These are phyloP conservation scores for Empis livida DNA, from an alignment of 2,888 invertebrate genomes.

Conservation along the genomic window DNA sequence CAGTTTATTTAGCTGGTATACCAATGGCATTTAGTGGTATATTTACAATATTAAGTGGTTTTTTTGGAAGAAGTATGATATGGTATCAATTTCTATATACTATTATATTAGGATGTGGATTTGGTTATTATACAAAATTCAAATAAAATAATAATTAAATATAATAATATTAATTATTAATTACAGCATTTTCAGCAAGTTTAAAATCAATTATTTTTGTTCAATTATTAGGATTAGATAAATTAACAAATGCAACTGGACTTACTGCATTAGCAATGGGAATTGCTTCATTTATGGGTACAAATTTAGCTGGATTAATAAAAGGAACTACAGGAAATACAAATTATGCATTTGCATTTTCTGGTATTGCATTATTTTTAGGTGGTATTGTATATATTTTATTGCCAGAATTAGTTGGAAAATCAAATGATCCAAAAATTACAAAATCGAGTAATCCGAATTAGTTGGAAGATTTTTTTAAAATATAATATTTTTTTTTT, in stretches of 20 bases:
- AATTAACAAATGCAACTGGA: conserved; percentile 68
- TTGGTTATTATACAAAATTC: conserved; percentile 20
- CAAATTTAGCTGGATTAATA: conserved; percentile 30
- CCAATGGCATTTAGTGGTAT: conserved; percentile 35
- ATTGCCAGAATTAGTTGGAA: background rate
- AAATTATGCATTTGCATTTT: conserved; percentile 20
- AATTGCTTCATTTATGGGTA: conserved; percentile 53
- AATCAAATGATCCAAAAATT: too few relatives aligned
- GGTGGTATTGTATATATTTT: conserved; percentile 16
- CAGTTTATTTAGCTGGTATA: conserved; percentile 21
- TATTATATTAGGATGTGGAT: conserved; percentile 22
- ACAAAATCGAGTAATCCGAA: conserved; percentile 19
- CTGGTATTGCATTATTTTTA: conserved; percentile 22
- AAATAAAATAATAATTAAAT: background rate
- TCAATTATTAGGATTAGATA: conserved; percentile 65
- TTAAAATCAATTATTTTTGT: conserved; percentile 21
- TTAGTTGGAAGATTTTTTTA: conserved; percentile 3
- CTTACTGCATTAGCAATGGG: conserved; percentile 64
- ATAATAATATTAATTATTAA: background rate
- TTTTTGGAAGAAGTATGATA: conserved; percentile 31
- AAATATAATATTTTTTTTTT: too few relatives aligned
- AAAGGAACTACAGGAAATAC: conserved; percentile 17
- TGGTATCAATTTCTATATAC: conserved; percentile 25
- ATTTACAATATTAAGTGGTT: conserved; percentile 52
- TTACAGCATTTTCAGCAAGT: background rate